phyloP scores from a whole-genome alignment of 2,888 invertebrate genomes.

The Maniola hyperantus region DNA sequence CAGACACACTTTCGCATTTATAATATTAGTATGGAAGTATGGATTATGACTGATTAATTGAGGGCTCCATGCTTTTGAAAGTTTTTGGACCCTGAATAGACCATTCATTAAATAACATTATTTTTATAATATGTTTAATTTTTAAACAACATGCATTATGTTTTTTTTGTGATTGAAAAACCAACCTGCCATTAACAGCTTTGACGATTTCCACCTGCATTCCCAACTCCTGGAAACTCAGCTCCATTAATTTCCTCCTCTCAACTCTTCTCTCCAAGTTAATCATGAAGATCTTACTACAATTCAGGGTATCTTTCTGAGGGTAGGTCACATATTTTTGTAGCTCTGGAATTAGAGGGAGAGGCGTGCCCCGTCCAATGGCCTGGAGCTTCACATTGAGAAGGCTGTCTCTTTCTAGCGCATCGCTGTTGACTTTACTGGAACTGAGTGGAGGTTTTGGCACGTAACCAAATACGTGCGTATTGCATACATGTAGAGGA shows the following conservation, averaged over 20 bases:
- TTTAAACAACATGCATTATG: no score
- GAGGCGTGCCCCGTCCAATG: constrained; percentile 81
- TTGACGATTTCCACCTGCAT: constrained; percentile 88
- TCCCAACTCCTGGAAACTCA: constrained; percentile 90
- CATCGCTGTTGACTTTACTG: constrained; percentile 85
- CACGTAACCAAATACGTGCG: constrained; percentile 90
- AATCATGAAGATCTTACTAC: constrained; percentile 94
- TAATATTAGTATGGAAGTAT: no score
- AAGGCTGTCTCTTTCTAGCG: constrained; percentile 88
- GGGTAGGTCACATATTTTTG: constrained; percentile 61
- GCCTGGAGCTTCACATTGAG: constrained; percentile 89
- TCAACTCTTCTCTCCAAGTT: constrained; percentile 93
- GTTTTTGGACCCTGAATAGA: no score
- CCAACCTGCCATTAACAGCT: constrained; percentile 94
- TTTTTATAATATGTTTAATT: no score
- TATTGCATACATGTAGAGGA: constrained; percentile 87
- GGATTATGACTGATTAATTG: no score
- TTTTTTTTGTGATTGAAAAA: constrained; percentile 7
- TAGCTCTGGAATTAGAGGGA: constrained; percentile 69
- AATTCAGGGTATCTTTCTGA: constrained; percentile 84
- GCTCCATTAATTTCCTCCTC: constrained; percentile 89
- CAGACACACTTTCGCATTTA: no score
- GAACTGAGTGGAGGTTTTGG: constrained; percentile 90
- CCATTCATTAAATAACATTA: no score
- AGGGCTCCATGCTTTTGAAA: no score